A percentile compares a stretch with the other conserved stretches of the same genome.
These are phyloP conservation scores for Ceratotherium simum DNA, from an alignment of 2,113 vertebrate genomes.

Conservation along the genomic window DNA sequence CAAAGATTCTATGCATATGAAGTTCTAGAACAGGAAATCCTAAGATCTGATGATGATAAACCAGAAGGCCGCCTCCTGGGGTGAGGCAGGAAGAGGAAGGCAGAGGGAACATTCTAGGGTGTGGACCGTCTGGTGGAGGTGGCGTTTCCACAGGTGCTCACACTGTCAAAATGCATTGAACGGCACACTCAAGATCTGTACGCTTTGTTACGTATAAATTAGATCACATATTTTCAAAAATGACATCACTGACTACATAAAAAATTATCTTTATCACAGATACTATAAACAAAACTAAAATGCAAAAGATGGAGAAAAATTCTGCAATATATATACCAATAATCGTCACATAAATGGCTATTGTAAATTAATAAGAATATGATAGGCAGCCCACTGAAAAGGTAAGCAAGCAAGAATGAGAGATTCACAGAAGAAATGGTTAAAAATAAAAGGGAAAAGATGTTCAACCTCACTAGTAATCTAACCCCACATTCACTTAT, in stretches of 20 bases:
- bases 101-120: not conserved
- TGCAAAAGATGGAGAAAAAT: not conserved
- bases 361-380: too few relatives aligned
- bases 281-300: not conserved
- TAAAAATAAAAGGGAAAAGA: not conserved
- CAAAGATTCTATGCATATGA: not conserved
- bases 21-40: not conserved
- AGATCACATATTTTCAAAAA: not conserved
- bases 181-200: not conserved
- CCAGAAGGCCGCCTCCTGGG: not conserved
- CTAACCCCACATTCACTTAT: not conserved
- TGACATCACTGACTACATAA: not conserved
- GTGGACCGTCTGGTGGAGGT: accelerated
- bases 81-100: accelerated
- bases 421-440: too few relatives aligned
- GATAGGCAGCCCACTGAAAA: too few relatives aligned
- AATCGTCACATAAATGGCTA: not conserved
- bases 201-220: accelerated
- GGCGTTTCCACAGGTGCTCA: not conserved
- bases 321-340: not conserved
- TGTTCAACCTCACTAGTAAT: accelerated
- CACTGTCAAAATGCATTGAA: accelerated
- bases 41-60: accelerated
- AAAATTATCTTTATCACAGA: not conserved
- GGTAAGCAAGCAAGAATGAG: not conserved